Evolutionary conservation across 2,888 invertebrate species (phyloP), one percentile per base, ranked within the genome.

Genomic region (Nephrocerus scutellatus): DNA sequence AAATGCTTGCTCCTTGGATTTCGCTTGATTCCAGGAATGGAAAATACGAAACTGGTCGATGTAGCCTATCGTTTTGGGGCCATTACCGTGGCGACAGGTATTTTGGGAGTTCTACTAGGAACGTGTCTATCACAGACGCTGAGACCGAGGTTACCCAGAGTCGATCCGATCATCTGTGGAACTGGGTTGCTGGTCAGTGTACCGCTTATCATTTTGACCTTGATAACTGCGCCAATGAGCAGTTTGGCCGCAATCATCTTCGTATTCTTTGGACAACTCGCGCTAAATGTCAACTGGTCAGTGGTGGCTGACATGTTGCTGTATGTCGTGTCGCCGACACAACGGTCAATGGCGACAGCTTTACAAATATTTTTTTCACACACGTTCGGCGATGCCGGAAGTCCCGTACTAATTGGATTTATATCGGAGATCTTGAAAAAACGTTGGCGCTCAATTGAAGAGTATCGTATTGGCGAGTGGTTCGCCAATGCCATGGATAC

Each of bases 351-450:
- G 6, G 44, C 44, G 3, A 39, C 41, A 24, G 41, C 44, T 1
- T 25, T 44, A 32, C 44, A 46, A 46, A 41, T 46, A 5, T 28
- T 39, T 22, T 22, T 41, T 12, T 32, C 24, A 14, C 46, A 46
- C 21, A 19, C 36, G 5, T 39, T 44, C 3, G 46, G 46, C 5
- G 46, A 46, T 32, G 44, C 41, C 3, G 46, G 43, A 21, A 46
- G 46, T n/a, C 46, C 44, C 3, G 41, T 41, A 10, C 4, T 46
- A 5, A 38, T 44, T 5, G 46, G 46, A 0, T 14, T 46, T 5
- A 2, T 46, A 8, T 41, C 43, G 5, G 46, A 46, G 23, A 2
- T 12, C 2, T 15, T 41, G 2, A 38, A 38, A n/a, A 2, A 12
- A 6, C 23, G 18, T 14, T 41, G 31, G 41, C n/a, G n/a, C n/a